Conservation (phyloP, 2,797 vertebrate genomes). For the Semaprochilodus insignis region DNA sequence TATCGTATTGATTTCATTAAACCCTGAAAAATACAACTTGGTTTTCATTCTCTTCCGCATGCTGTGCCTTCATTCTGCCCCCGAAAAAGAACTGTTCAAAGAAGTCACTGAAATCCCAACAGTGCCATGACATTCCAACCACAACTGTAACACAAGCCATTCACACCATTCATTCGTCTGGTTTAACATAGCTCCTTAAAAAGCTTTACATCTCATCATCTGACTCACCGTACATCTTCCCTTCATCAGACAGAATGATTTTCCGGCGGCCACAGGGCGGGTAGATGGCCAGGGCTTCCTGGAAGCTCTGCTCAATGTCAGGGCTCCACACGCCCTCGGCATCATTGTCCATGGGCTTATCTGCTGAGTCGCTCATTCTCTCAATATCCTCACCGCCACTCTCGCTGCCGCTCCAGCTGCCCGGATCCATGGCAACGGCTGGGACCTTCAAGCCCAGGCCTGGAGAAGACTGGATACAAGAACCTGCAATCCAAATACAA, state of each 20-base stretch:
- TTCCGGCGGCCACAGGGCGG: conserved; percentile 97
- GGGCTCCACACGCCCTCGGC: conserved; percentile 99
- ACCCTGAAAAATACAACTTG: too few species aligned
- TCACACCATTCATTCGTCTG: background rate
- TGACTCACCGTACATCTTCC: conserved; percentile 95
- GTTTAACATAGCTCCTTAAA: background rate
- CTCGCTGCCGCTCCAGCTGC: conserved; percentile 99
- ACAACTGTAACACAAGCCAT: background rate
- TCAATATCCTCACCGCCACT: conserved; percentile 95
- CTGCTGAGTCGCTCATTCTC: conserved; percentile 93
- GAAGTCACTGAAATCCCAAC: too few species aligned
- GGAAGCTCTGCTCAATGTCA: conserved; percentile 98
- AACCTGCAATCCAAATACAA: conserved; percentile 51
- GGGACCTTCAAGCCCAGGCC: conserved; percentile 50
- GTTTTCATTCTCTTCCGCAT: too few species aligned
- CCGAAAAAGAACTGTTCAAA: too few species aligned
- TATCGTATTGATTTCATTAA: background rate
- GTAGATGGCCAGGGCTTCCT: conserved; percentile 98
- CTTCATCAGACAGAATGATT: conserved; percentile 98
- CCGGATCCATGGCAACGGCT: conserved; percentile 90
- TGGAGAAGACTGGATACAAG: conserved; percentile 31
- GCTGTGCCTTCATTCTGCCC: too few species aligned
- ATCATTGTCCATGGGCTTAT: conserved; percentile 96
- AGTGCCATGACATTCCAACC: background rate
- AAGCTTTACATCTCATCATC: background rate